phyloP scores from a whole-genome alignment of 2,888 invertebrate genomes.

The Encarsia formosa region DNA sequence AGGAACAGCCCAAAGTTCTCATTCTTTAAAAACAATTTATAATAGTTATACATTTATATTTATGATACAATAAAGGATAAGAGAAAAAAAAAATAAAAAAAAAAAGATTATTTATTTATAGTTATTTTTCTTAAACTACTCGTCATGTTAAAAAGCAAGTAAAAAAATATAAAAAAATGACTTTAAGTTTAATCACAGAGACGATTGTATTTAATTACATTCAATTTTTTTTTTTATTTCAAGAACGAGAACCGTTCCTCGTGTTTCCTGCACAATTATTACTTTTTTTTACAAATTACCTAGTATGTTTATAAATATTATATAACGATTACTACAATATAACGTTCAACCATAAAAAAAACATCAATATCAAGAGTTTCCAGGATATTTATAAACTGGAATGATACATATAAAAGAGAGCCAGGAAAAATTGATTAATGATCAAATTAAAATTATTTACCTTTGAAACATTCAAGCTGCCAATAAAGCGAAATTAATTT shows the following conservation, averaged over 20 bases:
- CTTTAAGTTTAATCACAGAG: conserved; percentile 27
- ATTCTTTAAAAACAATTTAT: conserved; percentile 35
- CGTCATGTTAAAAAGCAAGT: conserved; percentile 20
- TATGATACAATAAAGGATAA: too few relatives aligned
- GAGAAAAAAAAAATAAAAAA: conserved; percentile 15
- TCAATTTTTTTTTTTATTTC: background rate
- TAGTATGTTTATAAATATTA: too few relatives aligned
- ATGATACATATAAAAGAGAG: too few relatives aligned
- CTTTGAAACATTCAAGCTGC: too few relatives aligned
- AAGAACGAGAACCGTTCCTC: conserved; percentile 41
- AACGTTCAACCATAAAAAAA: too few relatives aligned
- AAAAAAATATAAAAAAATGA: conserved; percentile 24
- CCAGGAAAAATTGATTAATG: too few relatives aligned
- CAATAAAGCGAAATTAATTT: too few relatives aligned
- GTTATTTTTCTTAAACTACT: background rate
- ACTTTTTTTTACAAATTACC: too few relatives aligned
- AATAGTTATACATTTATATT: background rate
- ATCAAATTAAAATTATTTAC: too few relatives aligned
- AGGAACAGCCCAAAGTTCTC: conserved; percentile 45
- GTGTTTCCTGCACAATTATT: conserved; percentile 44
- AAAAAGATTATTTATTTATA: conserved; percentile 6
- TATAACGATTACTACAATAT: conserved; percentile 45
- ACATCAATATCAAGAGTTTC: too few relatives aligned
- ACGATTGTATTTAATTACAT: conserved; percentile 3
- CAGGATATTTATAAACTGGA: too few relatives aligned